Evolutionary conservation across 2,888 invertebrate species (phyloP), one percentile per base, ranked within the genome.

Genomic region (Polyommatus iphigenia): DNA sequence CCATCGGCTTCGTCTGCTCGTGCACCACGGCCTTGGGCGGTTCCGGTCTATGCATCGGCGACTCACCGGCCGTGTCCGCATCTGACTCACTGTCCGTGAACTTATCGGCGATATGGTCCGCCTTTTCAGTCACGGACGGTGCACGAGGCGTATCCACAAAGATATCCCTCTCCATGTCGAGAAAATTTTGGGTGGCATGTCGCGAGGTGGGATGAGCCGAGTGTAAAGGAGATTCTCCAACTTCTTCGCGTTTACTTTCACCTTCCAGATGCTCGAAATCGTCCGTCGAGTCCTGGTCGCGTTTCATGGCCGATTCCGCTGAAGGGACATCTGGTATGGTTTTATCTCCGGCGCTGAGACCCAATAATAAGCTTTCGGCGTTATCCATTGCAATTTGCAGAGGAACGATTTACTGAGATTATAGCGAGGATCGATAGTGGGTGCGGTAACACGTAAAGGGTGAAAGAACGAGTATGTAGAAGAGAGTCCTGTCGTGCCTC

Each of bases 181-280:
- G 88, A 85, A 94, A 94, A 84, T 85, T 90, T 85, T 93, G 93
- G 71, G 91, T 87, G 81, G 89, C 89, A 78, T 85, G 83, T 71
- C 89, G 88, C 67, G 85, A 82, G 8, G 80, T 82, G 46, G 80
- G 81, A 76, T 84, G 86, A 18, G 79, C 78, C 79, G 85, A 86
- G 79, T 89, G 90, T 79, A 86, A 85, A 75, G 89, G 90, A 8
- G 90, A 87, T 80, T 89, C 91, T 62, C 86, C 84, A 78, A 86
- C 79, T 78, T 92, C 91, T 78, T 89, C 86, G 71, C 84, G 91
- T 80, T 86, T 88, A 75, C 91, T 90, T 80, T 96, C 96, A 84
- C 95, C 95, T 82, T 96, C 96, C 82, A 97, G 91, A 88, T 96
- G 96, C 88, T 96, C 96, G 87, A 97, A 96, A 90, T 96, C 96